A percentile compares a stretch with the other conserved stretches of the same genome.
Conservation (phyloP, 2,797 vertebrate species). For the Alfaro cultratus region DNA sequence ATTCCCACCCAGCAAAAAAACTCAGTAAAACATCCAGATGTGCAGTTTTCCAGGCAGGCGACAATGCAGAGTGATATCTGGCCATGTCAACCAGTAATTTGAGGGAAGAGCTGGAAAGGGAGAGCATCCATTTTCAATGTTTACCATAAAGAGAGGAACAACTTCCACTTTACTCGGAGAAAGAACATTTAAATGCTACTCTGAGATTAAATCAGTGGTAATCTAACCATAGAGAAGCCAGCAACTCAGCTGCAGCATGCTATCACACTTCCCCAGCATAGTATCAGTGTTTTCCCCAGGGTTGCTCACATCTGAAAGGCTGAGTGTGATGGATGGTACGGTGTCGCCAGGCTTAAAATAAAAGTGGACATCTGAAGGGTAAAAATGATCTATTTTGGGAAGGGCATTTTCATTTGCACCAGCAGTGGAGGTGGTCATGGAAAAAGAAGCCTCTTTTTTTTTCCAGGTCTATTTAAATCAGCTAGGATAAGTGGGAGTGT, state of each 20-base stretch:
- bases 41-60: slow-evolving; percentile 74
- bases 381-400: slow-evolving; percentile 83
- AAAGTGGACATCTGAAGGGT: slow-evolving; percentile 81
- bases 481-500: slow-evolving; percentile 67
- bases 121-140: slow-evolving; percentile 71
- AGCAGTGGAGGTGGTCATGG: slow-evolving; percentile 75
- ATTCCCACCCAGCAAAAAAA: slow-evolving; percentile 78
- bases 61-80: slow-evolving; percentile 64
- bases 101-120: slow-evolving; percentile 69
- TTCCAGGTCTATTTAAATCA: slow-evolving; percentile 74
- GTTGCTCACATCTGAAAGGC: slow-evolving; percentile 73
- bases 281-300: slow-evolving; percentile 62
- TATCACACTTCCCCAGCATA: slow-evolving; percentile 60
- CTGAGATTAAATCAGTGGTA: slow-evolving; percentile 72
- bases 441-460: slow-evolving; percentile 59
- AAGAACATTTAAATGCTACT: slow-evolving; percentile 71
- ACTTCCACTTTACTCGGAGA: slow-evolving; percentile 75
- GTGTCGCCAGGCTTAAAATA: slow-evolving; percentile 80
- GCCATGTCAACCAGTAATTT: slow-evolving; percentile 74
- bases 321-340: slow-evolving; percentile 75
- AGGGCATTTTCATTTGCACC: slow-evolving; percentile 81
- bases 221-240: slow-evolving; percentile 66
- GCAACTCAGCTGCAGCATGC: slow-evolving; percentile 50
- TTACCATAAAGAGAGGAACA: slow-evolving; percentile 71
- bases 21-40: slow-evolving; percentile 72